These are phyloP conservation scores for Aphodius granarius DNA, from an alignment of 2,888 invertebrate species.

Conservation along the genomic window DNA sequence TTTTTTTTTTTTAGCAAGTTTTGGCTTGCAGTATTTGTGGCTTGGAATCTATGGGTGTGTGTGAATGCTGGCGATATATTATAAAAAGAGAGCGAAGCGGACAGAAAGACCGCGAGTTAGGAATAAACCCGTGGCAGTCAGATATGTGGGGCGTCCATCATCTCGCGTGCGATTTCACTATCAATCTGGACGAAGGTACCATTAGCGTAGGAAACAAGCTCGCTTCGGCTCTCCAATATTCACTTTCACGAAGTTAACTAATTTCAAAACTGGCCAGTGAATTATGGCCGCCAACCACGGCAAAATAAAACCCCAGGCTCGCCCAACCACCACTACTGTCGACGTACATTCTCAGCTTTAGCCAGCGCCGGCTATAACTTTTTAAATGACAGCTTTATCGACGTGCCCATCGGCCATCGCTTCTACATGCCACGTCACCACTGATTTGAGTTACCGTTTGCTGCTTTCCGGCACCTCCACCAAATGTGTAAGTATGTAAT, in stretches of 20 bases:
- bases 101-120: neutral
- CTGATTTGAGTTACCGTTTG: neutral
- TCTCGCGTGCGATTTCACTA: constrained; percentile 42
- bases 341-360: neutral
- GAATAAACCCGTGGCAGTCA: neutral
- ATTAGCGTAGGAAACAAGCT: constrained; percentile 40
- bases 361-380: neutral
- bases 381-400: neutral
- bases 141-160: constrained; percentile 35
- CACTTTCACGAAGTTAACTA: constrained; percentile 39
- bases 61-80: neutral
- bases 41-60: neutral
- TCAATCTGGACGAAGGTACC: constrained; percentile 41
- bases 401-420: neutral
- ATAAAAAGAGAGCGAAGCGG: neutral
- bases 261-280: constrained; percentile 33
- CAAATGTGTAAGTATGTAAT: too few species aligned
- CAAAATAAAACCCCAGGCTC: constrained; percentile 12
- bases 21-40: too few species aligned
- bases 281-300: constrained; percentile 24
- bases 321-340: constrained; percentile 1
- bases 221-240: constrained; percentile 35
- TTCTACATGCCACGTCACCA: neutral
- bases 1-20: too few species aligned
- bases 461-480: too few species aligned